Evolutionary conservation across 2,888 invertebrate species (phyloP), one percentile per base, ranked within the genome.

Genomic region (Nomada ferruginata): DNA sequence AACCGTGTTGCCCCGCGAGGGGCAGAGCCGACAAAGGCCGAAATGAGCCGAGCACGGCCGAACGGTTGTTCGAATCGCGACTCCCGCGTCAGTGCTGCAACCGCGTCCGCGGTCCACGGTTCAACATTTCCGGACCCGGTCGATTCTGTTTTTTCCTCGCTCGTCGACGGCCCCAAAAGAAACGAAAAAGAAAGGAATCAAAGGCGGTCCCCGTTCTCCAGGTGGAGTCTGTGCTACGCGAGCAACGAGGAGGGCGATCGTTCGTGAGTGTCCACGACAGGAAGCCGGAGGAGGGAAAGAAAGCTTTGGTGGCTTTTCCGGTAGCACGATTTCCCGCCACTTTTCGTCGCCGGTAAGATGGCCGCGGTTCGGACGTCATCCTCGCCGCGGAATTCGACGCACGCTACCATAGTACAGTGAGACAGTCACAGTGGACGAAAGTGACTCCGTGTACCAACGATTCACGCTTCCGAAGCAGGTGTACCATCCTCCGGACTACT

Each of bases 51-150:
- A 93, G 89, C 85, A 86, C 87, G 85, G 90, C 92, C 93, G 93
- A 93, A 93, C 87, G 86, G 76, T 68, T 87, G 91, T 93, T 93
- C 93, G 93, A 93, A 93, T 93, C 91, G 91, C 90, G 90, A 85
- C 91, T 92, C 93, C 93, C 93, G 93, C 93, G 92, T 93, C 93
- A 93, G 93, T 93, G 92, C 92, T 93, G 91, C 92, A 91, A 91
- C 93, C 93, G 93, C 93, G 92, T 93, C 90, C 93, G 93, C 93
- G 93, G 93, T 93, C 93, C 93, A 93, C 93, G 93, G 93, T 93
- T 93, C 92, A 93, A 89, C 89, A 91, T 92, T 93, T 92, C 91
- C 91, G 92, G 92, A 88, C 90, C 88, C 82, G 71, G 85, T 70
- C 84, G 83, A 79, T 84, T 59, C 77, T 78, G 78, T 80, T 81